Evolutionary conservation across 2,113 vertebrate species (phyloP), one percentile per base, ranked within the genome.

Genomic region (Rhea pennata): DNA sequence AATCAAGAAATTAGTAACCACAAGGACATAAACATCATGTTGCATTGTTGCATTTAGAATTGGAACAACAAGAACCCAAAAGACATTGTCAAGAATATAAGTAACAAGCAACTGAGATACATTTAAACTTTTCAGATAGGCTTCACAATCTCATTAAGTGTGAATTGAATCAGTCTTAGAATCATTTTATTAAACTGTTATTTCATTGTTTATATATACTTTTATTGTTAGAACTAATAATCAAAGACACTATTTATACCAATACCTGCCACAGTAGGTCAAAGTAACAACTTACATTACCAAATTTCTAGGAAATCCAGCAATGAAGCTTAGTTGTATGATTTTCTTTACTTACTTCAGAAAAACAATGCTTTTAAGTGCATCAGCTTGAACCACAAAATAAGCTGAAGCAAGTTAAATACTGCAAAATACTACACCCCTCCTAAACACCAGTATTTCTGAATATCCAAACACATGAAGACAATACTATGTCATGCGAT

Each of bases 81-180:
- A 87, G 42, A 73, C 3, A 16, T 0, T 29, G 12, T 11, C 22
- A 73, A 33, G n/a, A 72, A 9, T 67, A 88, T 27, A 48, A 44
- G 10, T 33, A 76, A 88, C 44, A 73, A 73, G 10, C 11, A 78
- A 92, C 42, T 26, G 5, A 94, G 31, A 12, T 17, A 4, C 22
- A 90, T 76, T 88, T 72, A 76, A 29, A 83, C 36, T 83, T 93
- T 76, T 70, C 40, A 66, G 36, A 46, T 11, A 90, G 40, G 6
- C 29, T 8, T 48, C 78, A 78, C 10, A 72, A 54, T 19, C 12
- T 76, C 5, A 5, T 17, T 4, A 87, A 77, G 21, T 50, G 64
- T 27, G 12, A 58, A 27, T 27, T 70, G 40, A 8, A 21, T 15
- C n/a, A 64, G n/a, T 39, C 73, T 84, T 50, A 59, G 9, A 59